phyloP scores from a whole-genome alignment of 2,113 vertebrate species.

The Dasyprocta punctata region DNA sequence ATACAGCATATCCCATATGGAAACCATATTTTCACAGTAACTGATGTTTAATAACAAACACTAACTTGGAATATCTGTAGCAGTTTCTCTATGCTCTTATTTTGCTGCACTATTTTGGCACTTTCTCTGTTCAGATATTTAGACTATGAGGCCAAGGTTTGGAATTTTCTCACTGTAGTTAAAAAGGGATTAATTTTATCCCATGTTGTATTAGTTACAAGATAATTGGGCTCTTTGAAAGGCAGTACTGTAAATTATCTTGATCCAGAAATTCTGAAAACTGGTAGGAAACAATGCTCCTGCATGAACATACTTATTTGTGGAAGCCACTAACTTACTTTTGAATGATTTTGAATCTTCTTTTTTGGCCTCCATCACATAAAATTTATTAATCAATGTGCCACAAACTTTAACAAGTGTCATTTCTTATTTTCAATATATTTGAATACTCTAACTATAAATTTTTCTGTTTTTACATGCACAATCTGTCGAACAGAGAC shows the following conservation, averaged over 20 bases:
- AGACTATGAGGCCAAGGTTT: constrained; percentile 89
- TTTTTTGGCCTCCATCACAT: constrained; percentile 69
- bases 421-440: constrained; percentile 84
- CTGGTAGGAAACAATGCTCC: constrained; percentile 85
- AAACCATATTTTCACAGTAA: constrained; percentile 83
- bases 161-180: constrained; percentile 91
- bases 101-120: constrained; percentile 66
- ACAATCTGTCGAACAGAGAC: background rate
- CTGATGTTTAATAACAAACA: constrained; percentile 77
- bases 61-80: constrained; percentile 59
- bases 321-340: constrained; percentile 81
- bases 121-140: constrained; percentile 89
- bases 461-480: constrained; percentile 77
- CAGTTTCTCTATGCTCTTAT: constrained; percentile 58
- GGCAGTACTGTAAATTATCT: constrained; percentile 89
- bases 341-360: constrained; percentile 71
- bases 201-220: constrained; percentile 88
- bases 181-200: constrained; percentile 88
- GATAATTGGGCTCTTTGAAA: constrained; percentile 90
- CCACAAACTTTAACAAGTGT: constrained; percentile 81
- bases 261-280: constrained; percentile 89
- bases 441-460: constrained; percentile 81
- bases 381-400: constrained; percentile 87
- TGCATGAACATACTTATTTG: constrained; percentile 79
- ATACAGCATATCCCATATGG: constrained; percentile 80